Evolutionary conservation across 2,888 invertebrate species (phyloP).

Genomic region (Noctua fimbriata): DNA sequence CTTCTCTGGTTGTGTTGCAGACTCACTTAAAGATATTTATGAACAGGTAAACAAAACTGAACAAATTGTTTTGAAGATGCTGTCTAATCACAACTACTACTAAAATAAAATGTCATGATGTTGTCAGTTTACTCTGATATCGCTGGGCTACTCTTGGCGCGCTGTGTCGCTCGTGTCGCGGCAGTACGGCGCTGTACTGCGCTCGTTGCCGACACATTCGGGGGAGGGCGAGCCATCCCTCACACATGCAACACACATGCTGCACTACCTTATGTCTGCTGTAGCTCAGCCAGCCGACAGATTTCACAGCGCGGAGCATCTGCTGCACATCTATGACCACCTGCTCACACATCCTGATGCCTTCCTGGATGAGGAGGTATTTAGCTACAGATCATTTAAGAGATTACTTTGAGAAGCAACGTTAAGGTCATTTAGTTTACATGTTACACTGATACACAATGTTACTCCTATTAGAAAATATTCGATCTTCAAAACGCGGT

Average conservation of each 20-base stretch:
- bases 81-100: background rate
- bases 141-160: slow-evolving; percentile 92
- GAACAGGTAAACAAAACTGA: slow-evolving; percentile 87
- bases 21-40: slow-evolving; percentile 91
- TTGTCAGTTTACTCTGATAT: slow-evolving; percentile 82
- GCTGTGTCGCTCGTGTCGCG: slow-evolving; percentile 89
- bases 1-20: slow-evolving; percentile 93
- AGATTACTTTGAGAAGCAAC: background rate
- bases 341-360: slow-evolving; percentile 90
- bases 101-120: background rate
- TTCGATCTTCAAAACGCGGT: slow-evolving; percentile 85
- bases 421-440: background rate
- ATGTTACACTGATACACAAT: background rate
- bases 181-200: slow-evolving; percentile 90
- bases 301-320: slow-evolving; percentile 91
- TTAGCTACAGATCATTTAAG: slow-evolving; percentile 59
- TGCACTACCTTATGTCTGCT: slow-evolving; percentile 86
- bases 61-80: background rate
- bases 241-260: slow-evolving; percentile 89
- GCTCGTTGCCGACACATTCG: slow-evolving; percentile 88
- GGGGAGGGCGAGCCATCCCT: slow-evolving; percentile 92
- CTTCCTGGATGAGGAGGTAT: slow-evolving; percentile 93
- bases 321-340: slow-evolving; percentile 90
- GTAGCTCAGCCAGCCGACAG: slow-evolving; percentile 81
- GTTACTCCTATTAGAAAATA: slow-evolving; percentile 80